A percentile compares a stretch with the other conserved stretches of the same genome.
These are phyloP conservation scores for Chionoecetes opilio DNA, from an alignment of 1,140 invertebrate genomes.

Conservation along the genomic window DNA sequence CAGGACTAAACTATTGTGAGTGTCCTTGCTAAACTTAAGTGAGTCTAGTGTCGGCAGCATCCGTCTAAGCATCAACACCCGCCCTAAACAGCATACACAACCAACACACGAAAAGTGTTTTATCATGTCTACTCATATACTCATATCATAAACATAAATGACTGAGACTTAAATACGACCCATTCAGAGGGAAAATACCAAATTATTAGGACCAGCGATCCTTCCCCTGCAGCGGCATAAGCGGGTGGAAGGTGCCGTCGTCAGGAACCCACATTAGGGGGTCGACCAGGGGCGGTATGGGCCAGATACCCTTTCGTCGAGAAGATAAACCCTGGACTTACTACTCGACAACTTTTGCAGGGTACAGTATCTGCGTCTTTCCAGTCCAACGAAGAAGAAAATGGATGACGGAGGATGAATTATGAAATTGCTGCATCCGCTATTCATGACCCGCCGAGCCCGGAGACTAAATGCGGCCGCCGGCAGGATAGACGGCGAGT, in stretches of 20 bases:
- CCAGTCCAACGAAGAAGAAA: slow-evolving; percentile 69
- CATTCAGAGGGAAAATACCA: too few species aligned
- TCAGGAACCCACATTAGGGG: not conserved
- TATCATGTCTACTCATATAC: too few species aligned
- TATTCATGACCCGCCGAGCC: slow-evolving; percentile 14
- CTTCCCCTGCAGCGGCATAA: not conserved
- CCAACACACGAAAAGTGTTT: too few species aligned
- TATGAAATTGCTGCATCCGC: slow-evolving; percentile 67
- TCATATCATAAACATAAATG: too few species aligned
- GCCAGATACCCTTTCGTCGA: not conserved
- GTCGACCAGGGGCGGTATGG: not conserved
- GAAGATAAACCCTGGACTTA: slow-evolving; percentile 41
- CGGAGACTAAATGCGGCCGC: not conserved
- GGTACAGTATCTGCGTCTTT: slow-evolving; percentile 47
- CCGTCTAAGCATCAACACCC: too few species aligned
- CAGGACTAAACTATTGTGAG: too few species aligned
- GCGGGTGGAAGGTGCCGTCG: not conserved
- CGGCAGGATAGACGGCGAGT: not conserved
- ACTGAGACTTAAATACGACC: too few species aligned
- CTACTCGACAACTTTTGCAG: slow-evolving; percentile 52
- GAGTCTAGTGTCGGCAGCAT: too few species aligned
- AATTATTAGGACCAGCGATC: not conserved
- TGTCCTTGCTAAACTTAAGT: too few species aligned
- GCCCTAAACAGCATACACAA: too few species aligned
- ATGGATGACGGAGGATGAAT: slow-evolving; percentile 59